These are phyloP conservation scores for Mesaphorura yosii DNA, from an alignment of 1,140 invertebrate genomes.

Conservation along the genomic window DNA sequence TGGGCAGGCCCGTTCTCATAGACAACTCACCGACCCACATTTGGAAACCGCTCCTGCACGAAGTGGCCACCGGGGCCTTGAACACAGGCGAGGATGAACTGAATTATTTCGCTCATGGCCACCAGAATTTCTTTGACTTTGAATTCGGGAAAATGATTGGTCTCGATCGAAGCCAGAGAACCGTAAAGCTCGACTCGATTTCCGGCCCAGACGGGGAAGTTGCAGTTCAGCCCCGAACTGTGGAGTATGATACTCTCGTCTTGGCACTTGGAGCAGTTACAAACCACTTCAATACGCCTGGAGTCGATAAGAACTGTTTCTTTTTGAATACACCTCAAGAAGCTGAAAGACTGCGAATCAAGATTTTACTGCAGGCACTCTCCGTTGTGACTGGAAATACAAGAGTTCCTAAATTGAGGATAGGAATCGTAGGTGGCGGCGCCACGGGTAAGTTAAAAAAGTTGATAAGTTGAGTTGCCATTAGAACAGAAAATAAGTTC, in stretches of 20 bases:
- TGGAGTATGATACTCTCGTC: constrained; percentile 14
- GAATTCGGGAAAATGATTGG: constrained; percentile 15
- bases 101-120: constrained; percentile 22
- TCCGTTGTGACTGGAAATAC: constrained; percentile 13
- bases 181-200: constrained; percentile 6
- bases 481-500: background rate
- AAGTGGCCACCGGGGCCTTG: constrained; percentile 19
- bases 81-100: constrained; percentile 25
- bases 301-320: constrained; percentile 13
- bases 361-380: constrained; percentile 13
- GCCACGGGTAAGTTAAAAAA: no score
- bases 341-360: constrained; percentile 11
- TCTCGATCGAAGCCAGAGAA: background rate
- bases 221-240: background rate
- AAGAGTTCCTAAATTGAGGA: constrained; percentile 15
- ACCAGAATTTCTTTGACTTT: constrained; percentile 9
- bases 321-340: constrained; percentile 12
- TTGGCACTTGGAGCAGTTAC: constrained; percentile 9
- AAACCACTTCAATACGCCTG: constrained; percentile 15
- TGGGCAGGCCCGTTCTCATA: constrained; percentile 7
- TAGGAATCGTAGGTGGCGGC: constrained; percentile 11
- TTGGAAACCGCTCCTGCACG: constrained; percentile 24
- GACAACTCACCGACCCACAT: constrained; percentile 15
- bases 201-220: background rate
- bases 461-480: no score